Conservation (phyloP, 1,140 invertebrate genomes). For the Eurosta solidaginis region DNA sequence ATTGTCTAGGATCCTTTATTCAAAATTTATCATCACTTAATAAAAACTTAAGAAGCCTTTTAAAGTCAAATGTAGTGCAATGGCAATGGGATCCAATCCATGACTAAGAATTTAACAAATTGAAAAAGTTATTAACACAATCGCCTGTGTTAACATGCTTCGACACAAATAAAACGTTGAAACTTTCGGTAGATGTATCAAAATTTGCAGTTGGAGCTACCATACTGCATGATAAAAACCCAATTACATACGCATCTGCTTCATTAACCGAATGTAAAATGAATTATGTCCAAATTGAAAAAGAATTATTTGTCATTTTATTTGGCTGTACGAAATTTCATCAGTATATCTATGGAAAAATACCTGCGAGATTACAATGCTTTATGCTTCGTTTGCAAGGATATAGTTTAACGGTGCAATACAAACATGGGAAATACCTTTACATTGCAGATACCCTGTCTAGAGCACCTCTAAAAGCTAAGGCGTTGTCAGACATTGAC, state of each 20-base stretch:
- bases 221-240: conserved; percentile 48
- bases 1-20: conserved; percentile 43
- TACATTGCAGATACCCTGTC: conserved; percentile 60
- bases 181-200: conserved; percentile 53
- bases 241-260: conserved; percentile 51
- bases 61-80: conserved; percentile 31
- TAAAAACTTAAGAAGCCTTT: conserved; percentile 36
- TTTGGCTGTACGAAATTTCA: conserved; percentile 57
- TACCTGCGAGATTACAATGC: conserved; percentile 50
- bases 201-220: conserved; percentile 48
- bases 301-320: conserved; percentile 58
- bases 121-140: too few species aligned
- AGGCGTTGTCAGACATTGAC: conserved; percentile 38
- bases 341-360: conserved; percentile 50
- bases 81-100: conserved; percentile 11
- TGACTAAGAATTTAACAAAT: too few species aligned
- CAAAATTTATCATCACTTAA: conserved; percentile 43
- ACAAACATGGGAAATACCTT: conserved; percentile 59
- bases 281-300: too few species aligned
- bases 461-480: conserved; percentile 43
- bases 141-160: conserved; percentile 48
- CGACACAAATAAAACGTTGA: conserved; percentile 45
- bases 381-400: conserved; percentile 50
- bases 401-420: conserved; percentile 58
- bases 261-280: conserved; percentile 47